Conservation (phyloP, 30 jellyfish, hydroid and myxozoan species). For the Aurelia aurita region DNA sequence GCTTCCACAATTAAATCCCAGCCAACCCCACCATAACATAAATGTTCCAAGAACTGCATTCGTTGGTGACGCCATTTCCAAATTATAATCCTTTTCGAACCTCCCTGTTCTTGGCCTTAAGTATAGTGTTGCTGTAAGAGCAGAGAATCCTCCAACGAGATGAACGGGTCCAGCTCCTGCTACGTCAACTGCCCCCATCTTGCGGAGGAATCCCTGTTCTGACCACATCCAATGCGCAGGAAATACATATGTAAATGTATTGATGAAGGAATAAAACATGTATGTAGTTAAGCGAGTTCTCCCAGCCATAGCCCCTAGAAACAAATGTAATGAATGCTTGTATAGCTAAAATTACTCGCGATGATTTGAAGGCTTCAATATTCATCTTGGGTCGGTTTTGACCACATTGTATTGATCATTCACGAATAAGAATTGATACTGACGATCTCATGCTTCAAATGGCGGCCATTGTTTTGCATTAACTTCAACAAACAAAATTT, state of each 20-base stretch:
- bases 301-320: conserved; percentile 96
- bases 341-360: too few relatives aligned
- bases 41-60: conserved; percentile 89
- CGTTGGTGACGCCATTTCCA: conserved; percentile 84
- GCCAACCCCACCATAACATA: conserved; percentile 99
- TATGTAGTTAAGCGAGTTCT: conserved; percentile 80
- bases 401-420: too few relatives aligned
- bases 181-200: conserved; percentile 87
- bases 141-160: conserved; percentile 88
- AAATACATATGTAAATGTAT: conserved; percentile 70
- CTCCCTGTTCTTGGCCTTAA: conserved; percentile 78
- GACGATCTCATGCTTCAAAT: too few relatives aligned
- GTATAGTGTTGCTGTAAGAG: conserved; percentile 82
- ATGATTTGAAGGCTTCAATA: too few relatives aligned
- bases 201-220: conserved; percentile 71
- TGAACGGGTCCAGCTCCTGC: conserved; percentile 97
- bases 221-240: conserved; percentile 98
- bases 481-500: too few relatives aligned
- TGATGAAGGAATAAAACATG: conserved; percentile 83
- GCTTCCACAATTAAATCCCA: conserved; percentile 94
- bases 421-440: too few relatives aligned
- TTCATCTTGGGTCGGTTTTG: too few relatives aligned
- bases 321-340: too few relatives aligned
- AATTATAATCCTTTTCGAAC: conserved; percentile 22
- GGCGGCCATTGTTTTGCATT: too few relatives aligned